Percentiles rank a stretch among this genome's conserved stretches.
These are phyloP conservation scores for Zeugodacus cucurbitae DNA, from an alignment of 1,140 invertebrate species.

Conservation along the genomic window DNA sequence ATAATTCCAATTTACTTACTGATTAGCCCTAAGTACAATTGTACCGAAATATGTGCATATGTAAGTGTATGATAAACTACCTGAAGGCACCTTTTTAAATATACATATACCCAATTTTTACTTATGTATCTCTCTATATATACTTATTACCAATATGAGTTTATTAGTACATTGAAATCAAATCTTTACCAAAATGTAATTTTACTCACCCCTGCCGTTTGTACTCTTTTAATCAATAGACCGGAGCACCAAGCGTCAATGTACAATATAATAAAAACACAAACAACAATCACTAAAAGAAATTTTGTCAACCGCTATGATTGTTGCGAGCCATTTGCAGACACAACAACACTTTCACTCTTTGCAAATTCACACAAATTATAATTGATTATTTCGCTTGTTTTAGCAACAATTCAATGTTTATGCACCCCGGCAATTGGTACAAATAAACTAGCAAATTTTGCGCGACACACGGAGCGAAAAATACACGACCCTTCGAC, in stretches of 20 bases:
- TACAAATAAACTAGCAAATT: not conserved
- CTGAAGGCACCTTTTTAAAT: not conserved
- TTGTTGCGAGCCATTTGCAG: not conserved
- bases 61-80: not conserved
- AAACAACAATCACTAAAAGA: constrained; percentile 1
- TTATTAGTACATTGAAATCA: not conserved
- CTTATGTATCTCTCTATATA: too few species aligned
- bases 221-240: constrained; percentile 8
- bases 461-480: not conserved
- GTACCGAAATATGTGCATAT: not conserved
- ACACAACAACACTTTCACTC: not conserved
- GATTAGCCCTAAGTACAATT: not conserved
- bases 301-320: not conserved
- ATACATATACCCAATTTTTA: not conserved
- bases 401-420: not conserved
- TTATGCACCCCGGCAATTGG: not conserved
- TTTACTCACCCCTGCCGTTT: not conserved
- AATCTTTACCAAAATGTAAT: not conserved
- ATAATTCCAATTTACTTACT: too few species aligned
- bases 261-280: not conserved
- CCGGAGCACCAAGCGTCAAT: not conserved
- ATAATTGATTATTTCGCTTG: not conserved
- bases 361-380: not conserved
- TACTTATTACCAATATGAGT: too few species aligned
- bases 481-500: not conserved